Conservation (phyloP, 2,888 invertebrate genomes). For the Clivina fossor region DNA sequence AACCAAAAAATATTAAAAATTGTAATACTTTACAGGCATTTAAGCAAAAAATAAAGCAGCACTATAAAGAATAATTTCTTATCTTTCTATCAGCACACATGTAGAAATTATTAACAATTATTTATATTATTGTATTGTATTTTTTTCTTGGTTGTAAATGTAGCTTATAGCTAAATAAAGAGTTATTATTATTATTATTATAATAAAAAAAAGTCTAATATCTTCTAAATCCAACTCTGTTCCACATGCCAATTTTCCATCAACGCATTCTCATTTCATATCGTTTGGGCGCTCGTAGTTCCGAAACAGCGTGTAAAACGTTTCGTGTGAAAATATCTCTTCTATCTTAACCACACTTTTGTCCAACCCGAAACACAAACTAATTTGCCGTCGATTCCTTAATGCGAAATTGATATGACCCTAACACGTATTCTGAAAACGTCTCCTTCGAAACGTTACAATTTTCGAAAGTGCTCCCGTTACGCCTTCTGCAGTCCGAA, state of each 20-base stretch:
- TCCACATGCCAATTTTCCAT: constrained; percentile 10
- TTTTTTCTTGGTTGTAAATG: too few relatives aligned
- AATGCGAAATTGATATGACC: constrained; percentile 32
- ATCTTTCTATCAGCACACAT: too few relatives aligned
- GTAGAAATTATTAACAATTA: too few relatives aligned
- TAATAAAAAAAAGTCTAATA: too few relatives aligned
- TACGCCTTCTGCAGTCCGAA: constrained; percentile 18
- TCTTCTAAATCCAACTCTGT: constrained; percentile 12
- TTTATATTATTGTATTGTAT: too few relatives aligned
- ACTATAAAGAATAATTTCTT: too few relatives aligned
- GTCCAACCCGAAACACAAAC: too few relatives aligned
- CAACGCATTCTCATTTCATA: constrained; percentile 8
- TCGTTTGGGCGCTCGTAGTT: neutral
- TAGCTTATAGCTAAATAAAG: too few relatives aligned
- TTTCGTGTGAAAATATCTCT: constrained; percentile 31
- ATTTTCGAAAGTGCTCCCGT: constrained; percentile 24
- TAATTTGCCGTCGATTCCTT: constrained; percentile 18
- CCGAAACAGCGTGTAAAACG: constrained; percentile 30
- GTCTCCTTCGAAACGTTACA: constrained; percentile 11
- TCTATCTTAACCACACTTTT: constrained; percentile 29
- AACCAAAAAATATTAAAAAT: too few relatives aligned
- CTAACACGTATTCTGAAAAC: constrained; percentile 22
- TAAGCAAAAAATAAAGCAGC: too few relatives aligned
- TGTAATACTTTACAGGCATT: too few relatives aligned
- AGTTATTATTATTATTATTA: too few relatives aligned